Conservation (phyloP, 2,797 vertebrate genomes). For the Austrolebias charrua region DNA sequence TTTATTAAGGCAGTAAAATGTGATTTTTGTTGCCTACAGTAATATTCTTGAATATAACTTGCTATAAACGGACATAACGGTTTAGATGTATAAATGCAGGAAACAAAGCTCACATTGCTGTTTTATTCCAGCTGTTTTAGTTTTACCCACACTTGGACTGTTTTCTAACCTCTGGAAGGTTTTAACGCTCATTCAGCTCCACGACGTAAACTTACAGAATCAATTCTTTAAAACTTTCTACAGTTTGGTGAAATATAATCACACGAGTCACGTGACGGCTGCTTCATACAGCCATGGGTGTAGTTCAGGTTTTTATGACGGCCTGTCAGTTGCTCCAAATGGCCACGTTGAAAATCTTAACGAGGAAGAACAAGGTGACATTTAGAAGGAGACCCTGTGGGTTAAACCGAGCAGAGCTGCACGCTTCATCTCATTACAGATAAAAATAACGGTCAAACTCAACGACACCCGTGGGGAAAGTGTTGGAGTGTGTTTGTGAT, state of each 20-base stretch:
- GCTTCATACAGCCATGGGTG: background rate
- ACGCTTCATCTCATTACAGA: background rate
- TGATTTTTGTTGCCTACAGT: too few relatives aligned
- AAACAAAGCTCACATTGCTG: background rate
- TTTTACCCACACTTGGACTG: background rate
- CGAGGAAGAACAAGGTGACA: background rate
- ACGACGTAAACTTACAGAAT: background rate
- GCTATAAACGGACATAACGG: too few relatives aligned
- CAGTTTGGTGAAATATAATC: background rate
- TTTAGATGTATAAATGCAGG: too few relatives aligned
- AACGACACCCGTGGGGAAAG: background rate
- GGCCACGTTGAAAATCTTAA: background rate
- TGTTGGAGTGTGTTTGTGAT: background rate
- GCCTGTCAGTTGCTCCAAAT: background rate
- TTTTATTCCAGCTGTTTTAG: background rate
- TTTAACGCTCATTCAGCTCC: background rate
- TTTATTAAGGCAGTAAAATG: too few relatives aligned
- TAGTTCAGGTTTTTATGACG: background rate
- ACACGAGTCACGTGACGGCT: background rate
- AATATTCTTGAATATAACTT: too few relatives aligned
- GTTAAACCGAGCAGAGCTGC: background rate
- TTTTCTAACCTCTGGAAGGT: background rate
- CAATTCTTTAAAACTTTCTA: background rate
- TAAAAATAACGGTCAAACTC: background rate
- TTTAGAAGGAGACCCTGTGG: background rate